phyloP scores from a whole-genome alignment of 2,888 invertebrate species.

The Eueremaeus valkanovi region DNA sequence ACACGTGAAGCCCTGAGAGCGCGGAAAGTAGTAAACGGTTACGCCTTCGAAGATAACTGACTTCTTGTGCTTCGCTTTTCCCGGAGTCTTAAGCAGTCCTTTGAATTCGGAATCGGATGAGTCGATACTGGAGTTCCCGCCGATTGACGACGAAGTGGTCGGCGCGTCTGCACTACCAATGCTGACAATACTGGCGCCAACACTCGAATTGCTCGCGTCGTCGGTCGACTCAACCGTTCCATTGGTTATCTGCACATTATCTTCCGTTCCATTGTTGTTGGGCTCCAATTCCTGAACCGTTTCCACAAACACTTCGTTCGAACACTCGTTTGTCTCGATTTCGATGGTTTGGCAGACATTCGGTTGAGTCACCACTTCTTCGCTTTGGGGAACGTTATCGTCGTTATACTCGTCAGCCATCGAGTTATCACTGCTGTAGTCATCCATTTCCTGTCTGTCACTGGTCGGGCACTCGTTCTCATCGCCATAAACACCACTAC shows the following conservation, averaged over 20 bases:
- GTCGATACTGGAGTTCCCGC: constrained; percentile 3
- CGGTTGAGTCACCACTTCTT: constrained; percentile 9
- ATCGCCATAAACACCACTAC: neutral
- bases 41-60: constrained; percentile 85
- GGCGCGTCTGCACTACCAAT: constrained; percentile 45
- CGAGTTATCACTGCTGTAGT: neutral
- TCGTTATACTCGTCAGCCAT: constrained; percentile 11
- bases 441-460: neutral
- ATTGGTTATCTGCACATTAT: too few species aligned
- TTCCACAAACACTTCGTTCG: constrained; percentile 2
- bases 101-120: constrained; percentile 5
- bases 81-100: constrained; percentile 43
- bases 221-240: constrained; percentile 39
- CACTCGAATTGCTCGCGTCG: constrained; percentile 44
- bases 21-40: constrained; percentile 89
- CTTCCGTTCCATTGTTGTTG: too few species aligned
- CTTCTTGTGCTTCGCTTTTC: constrained; percentile 58
- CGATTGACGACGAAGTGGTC: constrained; percentile 38
- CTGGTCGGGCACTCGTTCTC: constrained; percentile 16
- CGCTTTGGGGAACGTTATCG: neutral
- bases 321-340: constrained; percentile 19
- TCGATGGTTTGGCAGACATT: constrained; percentile 7
- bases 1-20: constrained; percentile 62
- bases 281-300: neutral
- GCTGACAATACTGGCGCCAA: constrained; percentile 31